These are phyloP conservation scores for Myanophis thanlyinensis DNA, from an alignment of 2,113 vertebrate genomes.

Conservation along the genomic window DNA sequence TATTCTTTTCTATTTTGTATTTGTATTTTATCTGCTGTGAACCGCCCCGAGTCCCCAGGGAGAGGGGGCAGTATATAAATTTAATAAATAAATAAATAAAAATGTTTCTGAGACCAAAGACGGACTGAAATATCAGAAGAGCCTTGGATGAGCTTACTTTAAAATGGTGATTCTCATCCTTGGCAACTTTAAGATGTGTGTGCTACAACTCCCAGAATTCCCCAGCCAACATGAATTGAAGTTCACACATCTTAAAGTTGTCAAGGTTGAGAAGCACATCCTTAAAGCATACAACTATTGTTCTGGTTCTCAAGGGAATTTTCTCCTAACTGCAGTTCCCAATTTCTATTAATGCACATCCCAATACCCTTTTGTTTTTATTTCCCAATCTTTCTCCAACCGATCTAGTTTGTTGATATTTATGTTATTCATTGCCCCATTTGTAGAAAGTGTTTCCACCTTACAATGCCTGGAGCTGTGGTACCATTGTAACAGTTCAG, in stretches of 20 bases:
- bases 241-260: not conserved
- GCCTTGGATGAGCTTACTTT: not conserved
- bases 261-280: not conserved
- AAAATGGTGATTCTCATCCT: not conserved
- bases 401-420: not conserved
- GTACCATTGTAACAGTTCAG: not conserved
- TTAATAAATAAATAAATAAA: too few species aligned
- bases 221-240: not conserved
- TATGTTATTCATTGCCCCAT: not conserved
- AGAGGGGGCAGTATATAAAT: too few species aligned
- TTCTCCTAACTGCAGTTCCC: not conserved
- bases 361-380: not conserved
- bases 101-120: not conserved
- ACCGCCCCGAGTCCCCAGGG: too few species aligned
- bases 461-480: not conserved
- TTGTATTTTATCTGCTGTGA: too few species aligned
- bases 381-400: not conserved
- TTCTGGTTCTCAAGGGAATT: not conserved
- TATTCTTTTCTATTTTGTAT: too few species aligned
- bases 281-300: not conserved
- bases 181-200: not conserved
- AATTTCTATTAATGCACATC: not conserved
- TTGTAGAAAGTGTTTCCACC: not conserved
- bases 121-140: not conserved
- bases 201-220: not conserved